These are phyloP conservation scores for Strix uralensis DNA, from an alignment of 2,113 vertebrate genomes.

Conservation along the genomic window DNA sequence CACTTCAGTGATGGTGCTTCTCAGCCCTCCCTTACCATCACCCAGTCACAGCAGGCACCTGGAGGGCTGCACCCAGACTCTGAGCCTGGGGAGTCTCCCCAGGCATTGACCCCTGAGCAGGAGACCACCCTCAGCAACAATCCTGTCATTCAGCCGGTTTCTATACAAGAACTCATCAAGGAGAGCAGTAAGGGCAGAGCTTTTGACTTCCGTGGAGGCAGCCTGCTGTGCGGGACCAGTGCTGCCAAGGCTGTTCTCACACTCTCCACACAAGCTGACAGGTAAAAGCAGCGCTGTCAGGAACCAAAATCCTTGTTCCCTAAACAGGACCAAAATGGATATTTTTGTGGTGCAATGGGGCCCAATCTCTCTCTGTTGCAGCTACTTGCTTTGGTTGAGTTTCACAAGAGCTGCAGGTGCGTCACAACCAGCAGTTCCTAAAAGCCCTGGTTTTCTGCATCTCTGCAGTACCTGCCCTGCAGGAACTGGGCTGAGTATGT, in stretches of 20 bases:
- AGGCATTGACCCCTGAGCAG: constrained; percentile 68
- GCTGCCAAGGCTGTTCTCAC: constrained; percentile 89
- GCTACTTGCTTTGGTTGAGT: neutral
- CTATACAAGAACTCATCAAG: constrained; percentile 91
- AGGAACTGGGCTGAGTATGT: neutral
- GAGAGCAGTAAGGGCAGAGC: constrained; percentile 80
- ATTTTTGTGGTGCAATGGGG: neutral
- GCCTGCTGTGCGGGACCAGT: constrained; percentile 82
- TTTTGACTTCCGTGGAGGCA: constrained; percentile 84
- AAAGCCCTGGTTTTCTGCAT: neutral
- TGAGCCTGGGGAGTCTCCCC: constrained; percentile 66
- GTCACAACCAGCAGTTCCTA: neutral
- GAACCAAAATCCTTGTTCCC: neutral
- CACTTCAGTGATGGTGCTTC: constrained; percentile 90
- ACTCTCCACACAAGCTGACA: constrained; percentile 92
- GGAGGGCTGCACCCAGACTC: constrained; percentile 57
- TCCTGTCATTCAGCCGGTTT: constrained; percentile 85
- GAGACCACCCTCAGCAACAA: constrained; percentile 77
- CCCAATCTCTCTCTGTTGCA: neutral
- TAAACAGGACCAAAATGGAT: neutral
- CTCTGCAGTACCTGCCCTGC: neutral
- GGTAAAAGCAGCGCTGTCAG: constrained; percentile 61
- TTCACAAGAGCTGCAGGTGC: neutral
- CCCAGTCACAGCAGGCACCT: constrained; percentile 77
- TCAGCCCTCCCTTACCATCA: constrained; percentile 84